phyloP scores from a whole-genome alignment of 2,888 invertebrate genomes.

The Ischnura elegans region DNA sequence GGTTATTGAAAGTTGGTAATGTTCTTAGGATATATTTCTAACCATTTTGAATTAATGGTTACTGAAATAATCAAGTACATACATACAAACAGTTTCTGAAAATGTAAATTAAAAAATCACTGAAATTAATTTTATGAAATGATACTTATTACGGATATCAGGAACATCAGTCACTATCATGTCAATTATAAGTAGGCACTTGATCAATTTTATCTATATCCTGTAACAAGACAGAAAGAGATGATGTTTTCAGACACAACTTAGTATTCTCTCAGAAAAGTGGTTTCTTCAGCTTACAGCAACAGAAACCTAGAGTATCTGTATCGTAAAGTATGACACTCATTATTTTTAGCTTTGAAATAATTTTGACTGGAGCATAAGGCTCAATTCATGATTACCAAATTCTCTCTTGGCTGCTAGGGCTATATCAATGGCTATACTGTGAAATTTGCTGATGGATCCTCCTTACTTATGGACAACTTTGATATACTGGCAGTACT shows the following conservation, averaged over 20 bases:
- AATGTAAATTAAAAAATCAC: background rate
- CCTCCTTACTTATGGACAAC: too few relatives aligned
- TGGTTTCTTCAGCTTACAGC: background rate
- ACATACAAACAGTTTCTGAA: too few relatives aligned
- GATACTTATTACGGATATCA: background rate
- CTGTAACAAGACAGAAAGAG: background rate
- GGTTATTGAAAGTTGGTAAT: background rate
- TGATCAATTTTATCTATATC: background rate
- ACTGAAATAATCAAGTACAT: background rate
- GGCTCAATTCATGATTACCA: too few relatives aligned
- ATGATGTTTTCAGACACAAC: background rate
- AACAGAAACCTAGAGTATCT: background rate
- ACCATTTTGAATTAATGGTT: background rate
- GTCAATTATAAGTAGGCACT: slow-evolving; percentile 20
- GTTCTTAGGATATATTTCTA: background rate
- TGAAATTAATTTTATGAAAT: background rate
- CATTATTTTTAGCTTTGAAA: background rate
- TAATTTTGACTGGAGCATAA: background rate
- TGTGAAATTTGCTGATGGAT: too few relatives aligned
- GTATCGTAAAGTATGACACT: background rate
- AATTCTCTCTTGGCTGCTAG: too few relatives aligned
- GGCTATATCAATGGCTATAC: too few relatives aligned
- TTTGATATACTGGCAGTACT: too few relatives aligned
- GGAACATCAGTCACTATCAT: background rate
- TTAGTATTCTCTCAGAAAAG: background rate